These are phyloP conservation scores for Acromyrmex heyeri DNA, from an alignment of 1,140 invertebrate genomes.

Conservation along the genomic window DNA sequence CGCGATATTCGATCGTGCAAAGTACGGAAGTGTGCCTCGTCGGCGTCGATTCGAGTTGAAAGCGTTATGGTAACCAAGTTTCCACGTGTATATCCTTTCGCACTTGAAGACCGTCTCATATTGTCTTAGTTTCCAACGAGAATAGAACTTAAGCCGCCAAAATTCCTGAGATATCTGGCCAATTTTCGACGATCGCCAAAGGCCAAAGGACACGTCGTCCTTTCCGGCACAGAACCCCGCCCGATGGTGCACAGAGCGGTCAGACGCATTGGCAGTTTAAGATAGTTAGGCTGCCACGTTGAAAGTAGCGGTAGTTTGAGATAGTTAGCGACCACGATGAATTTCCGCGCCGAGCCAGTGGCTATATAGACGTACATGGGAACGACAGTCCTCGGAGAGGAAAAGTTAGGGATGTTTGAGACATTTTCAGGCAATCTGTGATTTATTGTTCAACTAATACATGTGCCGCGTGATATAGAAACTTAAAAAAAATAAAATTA, in stretches of 20 bases:
- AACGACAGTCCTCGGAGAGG: constrained; percentile 61
- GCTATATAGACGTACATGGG: constrained; percentile 58
- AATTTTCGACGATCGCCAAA: constrained; percentile 40
- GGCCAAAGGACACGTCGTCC: constrained; percentile 47
- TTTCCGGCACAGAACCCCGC: constrained; percentile 31
- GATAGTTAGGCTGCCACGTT: constrained; percentile 75
- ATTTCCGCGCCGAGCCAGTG: constrained; percentile 75
- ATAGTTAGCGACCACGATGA: constrained; percentile 79
- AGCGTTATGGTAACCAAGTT: not conserved
- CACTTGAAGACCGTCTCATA: constrained; percentile 18
- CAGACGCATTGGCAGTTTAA: constrained; percentile 75
- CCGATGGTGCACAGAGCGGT: constrained; percentile 21
- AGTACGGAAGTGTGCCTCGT: constrained; percentile 1
- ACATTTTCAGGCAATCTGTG: constrained; percentile 70
- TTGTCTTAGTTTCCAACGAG: constrained; percentile 45
- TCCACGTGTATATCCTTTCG: constrained; percentile 38
- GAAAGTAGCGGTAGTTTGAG: constrained; percentile 76
- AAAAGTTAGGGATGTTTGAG: constrained; percentile 72
- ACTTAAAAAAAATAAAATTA: not conserved
- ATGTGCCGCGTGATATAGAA: not conserved
- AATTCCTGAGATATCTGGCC: constrained; percentile 47
- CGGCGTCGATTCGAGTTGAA: constrained; percentile 33
- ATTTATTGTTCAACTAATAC: constrained; percentile 70
- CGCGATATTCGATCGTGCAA: constrained; percentile 40
- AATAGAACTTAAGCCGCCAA: constrained; percentile 40